Conservation (phyloP, 2,888 invertebrate genomes). For the Rhimphoctona megacephalus region DNA sequence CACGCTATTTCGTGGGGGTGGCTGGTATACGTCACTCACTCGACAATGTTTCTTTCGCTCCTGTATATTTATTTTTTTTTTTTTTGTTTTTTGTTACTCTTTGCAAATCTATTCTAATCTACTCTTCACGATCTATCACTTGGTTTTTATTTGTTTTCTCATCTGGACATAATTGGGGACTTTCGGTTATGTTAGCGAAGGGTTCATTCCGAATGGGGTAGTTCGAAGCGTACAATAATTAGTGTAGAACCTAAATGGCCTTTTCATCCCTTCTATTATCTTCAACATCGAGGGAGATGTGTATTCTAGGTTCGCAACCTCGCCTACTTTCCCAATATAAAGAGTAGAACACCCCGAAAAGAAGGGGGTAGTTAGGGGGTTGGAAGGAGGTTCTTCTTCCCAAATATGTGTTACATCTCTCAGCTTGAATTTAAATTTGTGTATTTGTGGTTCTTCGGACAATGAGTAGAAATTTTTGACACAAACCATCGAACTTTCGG, state of each 20-base stretch:
- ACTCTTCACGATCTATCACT: neutral
- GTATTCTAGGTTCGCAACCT: conserved; percentile 53
- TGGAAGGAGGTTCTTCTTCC: conserved; percentile 57
- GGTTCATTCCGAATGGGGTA: neutral
- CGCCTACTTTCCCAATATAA: conserved; percentile 59
- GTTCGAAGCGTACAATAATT: neutral
- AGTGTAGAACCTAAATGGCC: neutral
- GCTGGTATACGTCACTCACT: conserved; percentile 35
- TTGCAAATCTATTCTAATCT: neutral
- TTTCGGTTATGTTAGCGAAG: neutral
- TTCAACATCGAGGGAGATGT: neutral
- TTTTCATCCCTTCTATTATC: neutral
- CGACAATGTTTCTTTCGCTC: neutral
- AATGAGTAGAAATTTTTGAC: neutral
- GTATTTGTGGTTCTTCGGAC: neutral
- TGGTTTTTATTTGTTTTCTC: neutral
- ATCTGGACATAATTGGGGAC: neutral
- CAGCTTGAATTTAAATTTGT: neutral
- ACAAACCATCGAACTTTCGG: neutral
- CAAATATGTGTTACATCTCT: conserved; percentile 21
- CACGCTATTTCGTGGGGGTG: conserved; percentile 21
- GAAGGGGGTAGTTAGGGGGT: conserved; percentile 40
- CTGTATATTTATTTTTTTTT: neutral
- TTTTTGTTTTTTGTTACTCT: neutral
- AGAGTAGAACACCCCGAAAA: conserved; percentile 47